These are phyloP conservation scores for Pectinophora gossypiella DNA, from an alignment of 1,140 invertebrate genomes.

Conservation along the genomic window DNA sequence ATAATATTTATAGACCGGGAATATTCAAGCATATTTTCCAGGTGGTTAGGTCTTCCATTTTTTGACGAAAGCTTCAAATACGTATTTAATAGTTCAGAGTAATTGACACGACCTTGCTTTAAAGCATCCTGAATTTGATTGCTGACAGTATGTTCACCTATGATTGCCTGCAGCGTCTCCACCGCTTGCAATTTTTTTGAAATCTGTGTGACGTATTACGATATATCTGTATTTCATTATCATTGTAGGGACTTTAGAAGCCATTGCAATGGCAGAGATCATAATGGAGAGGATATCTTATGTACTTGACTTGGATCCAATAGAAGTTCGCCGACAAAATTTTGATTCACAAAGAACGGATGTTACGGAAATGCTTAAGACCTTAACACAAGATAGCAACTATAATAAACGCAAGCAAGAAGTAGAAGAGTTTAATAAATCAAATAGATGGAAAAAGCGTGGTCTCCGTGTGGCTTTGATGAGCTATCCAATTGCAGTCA, in stretches of 20 bases:
- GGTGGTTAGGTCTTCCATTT: no score
- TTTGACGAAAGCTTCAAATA: no score
- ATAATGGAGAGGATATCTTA: conserved; percentile 90
- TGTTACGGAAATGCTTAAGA: conserved; percentile 57
- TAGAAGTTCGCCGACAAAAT: conserved; percentile 80
- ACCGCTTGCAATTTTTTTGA: no score
- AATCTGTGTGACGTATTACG: no score
- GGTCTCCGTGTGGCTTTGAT: conserved; percentile 79
- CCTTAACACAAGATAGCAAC: conserved; percentile 73
- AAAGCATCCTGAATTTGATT: no score
- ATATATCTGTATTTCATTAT: no score
- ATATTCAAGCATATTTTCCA: no score
- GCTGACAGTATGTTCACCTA: no score
- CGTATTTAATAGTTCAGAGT: no score
- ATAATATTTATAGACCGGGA: no score
- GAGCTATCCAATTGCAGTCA: conserved; percentile 74
- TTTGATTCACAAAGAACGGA: conserved; percentile 48
- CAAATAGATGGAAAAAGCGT: conserved; percentile 84
- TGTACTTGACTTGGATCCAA: conserved; percentile 79
- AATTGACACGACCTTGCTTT: no score
- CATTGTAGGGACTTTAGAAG: conserved; percentile 79
- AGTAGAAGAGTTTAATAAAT: conserved; percentile 77
- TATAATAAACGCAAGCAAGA: conserved; percentile 74
- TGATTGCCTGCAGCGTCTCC: no score
- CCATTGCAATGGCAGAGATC: conserved; percentile 80